A percentile compares a stretch with the other conserved stretches of the same genome.
phyloP scores from a whole-genome alignment of 2,797 vertebrate species.

The Heliangelus exortis region DNA sequence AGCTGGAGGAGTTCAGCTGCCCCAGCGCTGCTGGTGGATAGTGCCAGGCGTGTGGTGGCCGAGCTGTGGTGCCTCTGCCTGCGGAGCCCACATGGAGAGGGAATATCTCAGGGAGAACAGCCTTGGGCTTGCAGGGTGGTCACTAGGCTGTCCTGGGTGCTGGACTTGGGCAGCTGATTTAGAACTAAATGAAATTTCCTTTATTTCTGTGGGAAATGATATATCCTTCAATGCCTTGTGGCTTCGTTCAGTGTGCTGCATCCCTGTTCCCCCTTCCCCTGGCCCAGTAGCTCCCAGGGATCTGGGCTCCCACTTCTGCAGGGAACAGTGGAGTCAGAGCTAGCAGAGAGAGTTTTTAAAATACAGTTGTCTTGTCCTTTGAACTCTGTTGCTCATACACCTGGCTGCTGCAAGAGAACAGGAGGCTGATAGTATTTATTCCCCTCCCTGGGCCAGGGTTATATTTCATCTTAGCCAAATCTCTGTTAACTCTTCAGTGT shows the following conservation, averaged over 20 bases:
- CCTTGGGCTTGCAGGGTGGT: background rate
- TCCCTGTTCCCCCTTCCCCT: accelerated
- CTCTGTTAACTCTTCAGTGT: background rate
- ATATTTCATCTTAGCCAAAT: background rate
- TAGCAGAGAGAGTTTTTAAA: background rate
- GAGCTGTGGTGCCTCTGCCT: background rate
- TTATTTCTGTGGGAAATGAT: background rate
- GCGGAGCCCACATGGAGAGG: accelerated
- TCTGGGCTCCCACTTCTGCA: background rate
- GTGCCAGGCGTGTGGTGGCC: background rate
- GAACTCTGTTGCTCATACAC: accelerated
- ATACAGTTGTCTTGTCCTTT: background rate
- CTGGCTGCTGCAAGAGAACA: background rate
- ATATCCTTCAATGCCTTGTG: background rate
- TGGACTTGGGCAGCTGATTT: background rate
- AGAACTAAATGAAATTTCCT: background rate
- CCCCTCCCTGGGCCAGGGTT: background rate
- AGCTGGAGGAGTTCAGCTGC: background rate
- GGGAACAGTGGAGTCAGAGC: background rate
- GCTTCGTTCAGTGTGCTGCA: accelerated
- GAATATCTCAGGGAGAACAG: accelerated
- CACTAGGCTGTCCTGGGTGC: background rate
- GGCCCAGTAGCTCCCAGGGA: accelerated
- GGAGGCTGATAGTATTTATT: accelerated
- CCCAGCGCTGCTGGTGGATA: accelerated